These are phyloP conservation scores for Taxidea taxus DNA, from an alignment of 2,113 vertebrate genomes.

Conservation along the genomic window DNA sequence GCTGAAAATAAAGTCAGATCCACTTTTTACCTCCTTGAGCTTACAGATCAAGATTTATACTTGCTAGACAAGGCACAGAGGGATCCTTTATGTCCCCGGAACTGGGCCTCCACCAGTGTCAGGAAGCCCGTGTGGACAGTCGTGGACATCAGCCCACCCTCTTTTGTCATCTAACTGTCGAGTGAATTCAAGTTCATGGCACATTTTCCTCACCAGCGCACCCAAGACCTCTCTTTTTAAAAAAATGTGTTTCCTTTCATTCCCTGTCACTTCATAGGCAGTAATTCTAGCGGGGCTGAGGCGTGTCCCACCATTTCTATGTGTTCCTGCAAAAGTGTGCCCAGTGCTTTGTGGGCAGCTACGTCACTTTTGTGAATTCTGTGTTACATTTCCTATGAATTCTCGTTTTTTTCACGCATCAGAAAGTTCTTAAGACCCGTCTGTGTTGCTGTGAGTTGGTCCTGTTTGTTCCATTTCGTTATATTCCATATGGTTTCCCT, in stretches of 20 bases:
- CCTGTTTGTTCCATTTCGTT: background rate
- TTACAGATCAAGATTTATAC: background rate
- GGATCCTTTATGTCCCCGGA: background rate
- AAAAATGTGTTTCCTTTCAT: background rate
- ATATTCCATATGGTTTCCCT: background rate
- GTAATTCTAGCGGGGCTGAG: background rate
- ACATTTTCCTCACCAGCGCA: background rate
- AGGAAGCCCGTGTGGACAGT: background rate
- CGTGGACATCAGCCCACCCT: background rate
- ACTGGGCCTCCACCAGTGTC: background rate
- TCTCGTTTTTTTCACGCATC: background rate
- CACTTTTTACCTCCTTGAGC: background rate
- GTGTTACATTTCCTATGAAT: accelerated
- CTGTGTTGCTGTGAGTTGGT: accelerated
- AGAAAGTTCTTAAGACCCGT: too few species aligned
- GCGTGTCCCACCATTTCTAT: too few species aligned
- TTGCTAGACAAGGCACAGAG: background rate
- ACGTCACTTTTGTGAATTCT: background rate
- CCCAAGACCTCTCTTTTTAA: background rate
- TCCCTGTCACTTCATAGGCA: background rate
- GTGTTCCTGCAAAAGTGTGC: background rate
- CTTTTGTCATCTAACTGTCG: accelerated
- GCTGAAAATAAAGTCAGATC: background rate
- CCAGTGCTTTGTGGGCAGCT: background rate
- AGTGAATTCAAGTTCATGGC: background rate